These are phyloP conservation scores for Camponotus floridanus DNA, from an alignment of 1,140 invertebrate genomes.

Conservation along the genomic window DNA sequence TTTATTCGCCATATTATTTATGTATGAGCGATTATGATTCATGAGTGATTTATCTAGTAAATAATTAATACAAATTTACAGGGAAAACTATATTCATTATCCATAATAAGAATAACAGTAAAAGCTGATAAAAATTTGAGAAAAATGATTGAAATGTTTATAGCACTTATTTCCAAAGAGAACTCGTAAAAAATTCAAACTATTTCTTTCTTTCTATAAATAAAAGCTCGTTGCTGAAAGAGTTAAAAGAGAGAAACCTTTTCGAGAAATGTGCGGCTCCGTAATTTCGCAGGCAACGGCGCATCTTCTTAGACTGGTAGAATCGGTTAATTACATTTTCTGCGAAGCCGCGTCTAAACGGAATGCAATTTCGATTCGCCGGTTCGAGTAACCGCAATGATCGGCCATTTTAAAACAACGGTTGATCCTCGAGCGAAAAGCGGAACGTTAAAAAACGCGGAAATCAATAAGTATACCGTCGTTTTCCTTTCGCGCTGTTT, in stretches of 20 bases:
- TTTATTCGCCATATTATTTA: neutral
- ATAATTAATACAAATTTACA: neutral
- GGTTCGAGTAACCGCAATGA: conserved; percentile 41
- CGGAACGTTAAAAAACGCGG: conserved; percentile 27
- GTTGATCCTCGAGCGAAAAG: conserved; percentile 24
- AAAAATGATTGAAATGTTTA: neutral
- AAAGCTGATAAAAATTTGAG: neutral
- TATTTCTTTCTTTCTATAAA: neutral
- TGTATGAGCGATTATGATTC: neutral
- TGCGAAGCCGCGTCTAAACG: conserved; percentile 60
- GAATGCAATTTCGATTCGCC: conserved; percentile 73
- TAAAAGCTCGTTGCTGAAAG: conserved; percentile 18
- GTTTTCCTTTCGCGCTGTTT: conserved; percentile 26
- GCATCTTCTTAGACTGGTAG: conserved; percentile 40
- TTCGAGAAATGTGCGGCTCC: conserved; percentile 37
- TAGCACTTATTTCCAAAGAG: neutral
- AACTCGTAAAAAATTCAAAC: neutral
- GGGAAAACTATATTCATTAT: neutral
- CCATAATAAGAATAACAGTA: neutral
- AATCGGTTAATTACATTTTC: conserved; percentile 73
- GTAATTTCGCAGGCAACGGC: conserved; percentile 8
- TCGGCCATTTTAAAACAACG: conserved; percentile 35
- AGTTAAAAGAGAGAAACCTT: conserved; percentile 4
- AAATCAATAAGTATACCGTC: conserved; percentile 8
- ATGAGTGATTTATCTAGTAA: neutral